A percentile compares a stretch with the other conserved stretches of the same genome.
phyloP scores from a whole-genome alignment of 2,113 vertebrate genomes.

The Xenus cinereus region DNA sequence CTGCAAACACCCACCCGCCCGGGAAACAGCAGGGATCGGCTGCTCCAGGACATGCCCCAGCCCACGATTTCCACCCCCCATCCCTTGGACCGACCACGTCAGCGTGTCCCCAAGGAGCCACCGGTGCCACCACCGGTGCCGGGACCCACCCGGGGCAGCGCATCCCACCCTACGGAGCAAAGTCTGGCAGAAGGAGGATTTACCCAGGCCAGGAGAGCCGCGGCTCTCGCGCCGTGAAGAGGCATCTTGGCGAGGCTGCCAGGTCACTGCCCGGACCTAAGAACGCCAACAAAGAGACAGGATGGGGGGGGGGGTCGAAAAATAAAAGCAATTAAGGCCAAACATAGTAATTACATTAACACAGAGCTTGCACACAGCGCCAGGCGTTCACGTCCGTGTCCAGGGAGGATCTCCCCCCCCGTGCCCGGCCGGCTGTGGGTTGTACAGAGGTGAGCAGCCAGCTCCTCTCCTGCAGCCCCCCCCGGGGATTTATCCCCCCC shows the following conservation, averaged over 20 bases:
- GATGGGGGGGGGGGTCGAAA: neutral
- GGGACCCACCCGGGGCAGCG: neutral
- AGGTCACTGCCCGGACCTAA: conserved; percentile 9
- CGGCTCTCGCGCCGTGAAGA: conserved; percentile 56
- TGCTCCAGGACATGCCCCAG: neutral
- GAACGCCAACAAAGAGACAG: neutral
- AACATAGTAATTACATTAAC: neutral
- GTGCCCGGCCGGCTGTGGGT: neutral
- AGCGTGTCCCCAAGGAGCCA: rapidly evolving
- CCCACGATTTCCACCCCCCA: neutral
- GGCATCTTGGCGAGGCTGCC: conserved; percentile 67
- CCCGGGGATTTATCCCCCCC: neutral
- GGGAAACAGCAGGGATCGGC: neutral
- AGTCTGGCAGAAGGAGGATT: neutral
- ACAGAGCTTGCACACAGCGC: rapidly evolving
- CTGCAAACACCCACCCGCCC: neutral
- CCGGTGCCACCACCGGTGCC: neutral
- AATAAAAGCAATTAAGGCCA: neutral
- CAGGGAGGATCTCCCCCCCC: neutral
- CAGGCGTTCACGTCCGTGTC: rapidly evolving
- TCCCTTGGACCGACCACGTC: too few relatives aligned
- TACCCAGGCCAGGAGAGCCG: conserved; percentile 80
- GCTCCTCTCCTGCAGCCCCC: neutral
- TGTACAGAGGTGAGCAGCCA: neutral
- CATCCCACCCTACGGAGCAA: neutral